Base-by-base conservation (phyloP, 2,888 invertebrate species). In the Subacronicta megacephala region DNA sequence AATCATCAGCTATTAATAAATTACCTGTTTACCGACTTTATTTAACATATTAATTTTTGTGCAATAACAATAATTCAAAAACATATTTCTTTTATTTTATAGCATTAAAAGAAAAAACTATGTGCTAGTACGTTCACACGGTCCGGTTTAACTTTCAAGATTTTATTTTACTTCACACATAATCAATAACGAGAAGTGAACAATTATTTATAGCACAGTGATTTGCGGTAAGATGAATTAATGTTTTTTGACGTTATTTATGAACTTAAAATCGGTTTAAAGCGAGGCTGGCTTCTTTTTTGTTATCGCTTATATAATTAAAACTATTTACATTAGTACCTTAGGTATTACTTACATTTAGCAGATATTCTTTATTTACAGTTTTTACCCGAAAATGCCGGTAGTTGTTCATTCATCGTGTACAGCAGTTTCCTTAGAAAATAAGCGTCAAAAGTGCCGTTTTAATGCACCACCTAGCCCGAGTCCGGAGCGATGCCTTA, bases 281-380 rank as follows among this genome's bases (percentile, higher is more conserved):
- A 13, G n/a, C 40, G 61, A 38, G 51, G 52, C 63, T 69, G 65
- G 51, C 57, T 62, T 56, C 49, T 65, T 57, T 36, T 16, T 17
- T 10, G 6, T 16, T 31, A 51, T 57, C 61, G 66, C 53, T 71
- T 43, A 16, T 10, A 38, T 18, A 37, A 29, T 31, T 12, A 29
- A 15, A 42, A 16, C n/a, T 37, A 37, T 17, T 13, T 36, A 17
- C 12, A n/a, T 5, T 23, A 9, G n/a, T 4, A 7, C 9, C 23
- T n/a, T 46, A 23, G 7, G 26, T 1, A 3, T 10, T 6, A n/a
- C 12, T 10, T 26, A 5, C 6, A 40, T 10, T 10, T 9, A 13
- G 10, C 26, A 17, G 20, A 7, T 47, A 13, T 23, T 26, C 44
- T 42, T 49, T 51, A 47, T 44, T 65, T 58, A 10, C 59, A 70